Evolutionary conservation across 2,888 invertebrate species (phyloP).

Genomic region (Hydriomena furcata): DNA sequence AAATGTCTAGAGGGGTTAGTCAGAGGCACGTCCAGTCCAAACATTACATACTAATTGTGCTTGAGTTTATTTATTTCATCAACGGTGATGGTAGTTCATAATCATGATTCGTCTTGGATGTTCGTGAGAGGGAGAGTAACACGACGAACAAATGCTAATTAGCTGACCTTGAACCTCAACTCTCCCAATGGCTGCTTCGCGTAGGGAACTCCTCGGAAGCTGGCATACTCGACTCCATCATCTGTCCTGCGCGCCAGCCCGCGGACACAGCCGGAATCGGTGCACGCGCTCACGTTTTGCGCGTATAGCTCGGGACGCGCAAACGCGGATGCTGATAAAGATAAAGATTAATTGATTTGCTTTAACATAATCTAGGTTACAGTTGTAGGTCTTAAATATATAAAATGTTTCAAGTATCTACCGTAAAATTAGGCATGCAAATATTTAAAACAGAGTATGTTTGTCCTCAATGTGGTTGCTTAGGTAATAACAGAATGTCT

Average conservation of each 20-base stretch:
- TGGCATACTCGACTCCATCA: constrained; percentile 53
- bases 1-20: too few relatives aligned
- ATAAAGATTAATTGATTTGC: not conserved
- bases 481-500: too few relatives aligned
- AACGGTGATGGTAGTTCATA: too few relatives aligned
- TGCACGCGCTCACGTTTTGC: constrained; percentile 44
- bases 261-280: constrained; percentile 59
- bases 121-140: too few relatives aligned
- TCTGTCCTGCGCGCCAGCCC: constrained; percentile 48
- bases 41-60: too few relatives aligned
- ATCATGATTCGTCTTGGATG: too few relatives aligned
- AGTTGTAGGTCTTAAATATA: too few relatives aligned
- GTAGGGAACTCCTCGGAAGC: constrained; percentile 74
- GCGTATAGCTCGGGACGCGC: constrained; percentile 31
- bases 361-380: too few relatives aligned
- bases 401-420: too few relatives aligned
- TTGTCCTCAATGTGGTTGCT: too few relatives aligned
- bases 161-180: constrained; percentile 63
- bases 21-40: too few relatives aligned
- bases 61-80: not conserved
- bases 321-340: constrained; percentile 39
- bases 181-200: constrained; percentile 66
- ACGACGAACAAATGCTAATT: too few relatives aligned
- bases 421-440: not conserved
- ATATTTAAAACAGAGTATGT: not conserved